Conservation (phyloP, 1,140 invertebrate genomes). For the Drosophila willistoni region DNA sequence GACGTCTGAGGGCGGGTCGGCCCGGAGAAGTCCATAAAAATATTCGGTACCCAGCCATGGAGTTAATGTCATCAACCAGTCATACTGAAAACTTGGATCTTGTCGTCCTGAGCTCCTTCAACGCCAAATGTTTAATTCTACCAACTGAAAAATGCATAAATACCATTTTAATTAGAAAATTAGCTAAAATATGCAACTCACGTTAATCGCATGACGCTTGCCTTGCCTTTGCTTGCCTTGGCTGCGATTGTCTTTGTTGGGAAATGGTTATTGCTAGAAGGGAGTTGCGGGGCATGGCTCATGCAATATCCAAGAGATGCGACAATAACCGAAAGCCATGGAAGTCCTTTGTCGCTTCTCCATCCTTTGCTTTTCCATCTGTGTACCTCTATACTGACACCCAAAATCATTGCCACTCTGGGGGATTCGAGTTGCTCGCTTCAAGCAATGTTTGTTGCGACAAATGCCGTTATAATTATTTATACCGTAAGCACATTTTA, state of each 20-base stretch:
- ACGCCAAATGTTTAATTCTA: conserved; percentile 62
- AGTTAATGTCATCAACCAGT: neutral
- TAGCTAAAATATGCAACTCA: conserved; percentile 82
- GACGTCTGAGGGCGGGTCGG: too few relatives aligned
- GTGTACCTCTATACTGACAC: conserved; percentile 51
- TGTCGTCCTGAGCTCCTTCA: conserved; percentile 7
- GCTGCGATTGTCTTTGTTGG: conserved; percentile 14
- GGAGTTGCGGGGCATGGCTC: conserved; percentile 25
- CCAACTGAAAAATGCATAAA: conserved; percentile 80
- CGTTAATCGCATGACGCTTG: conserved; percentile 77
- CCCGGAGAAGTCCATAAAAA: too few relatives aligned
- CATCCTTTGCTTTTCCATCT: conserved; percentile 14
- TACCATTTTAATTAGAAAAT: conserved; percentile 83
- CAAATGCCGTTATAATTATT: conserved; percentile 81
- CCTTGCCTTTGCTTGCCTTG: conserved; percentile 15
- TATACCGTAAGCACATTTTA: conserved; percentile 81
- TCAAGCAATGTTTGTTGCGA: conserved; percentile 63
- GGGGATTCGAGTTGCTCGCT: conserved; percentile 32
- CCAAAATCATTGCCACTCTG: conserved; percentile 67
- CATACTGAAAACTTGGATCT: neutral
- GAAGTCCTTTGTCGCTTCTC: conserved; percentile 20
- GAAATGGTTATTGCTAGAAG: conserved; percentile 37
- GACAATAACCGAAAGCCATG: conserved; percentile 61
- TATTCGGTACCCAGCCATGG: neutral
- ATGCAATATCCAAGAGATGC: conserved; percentile 79